phyloP scores from a whole-genome alignment of 2,113 vertebrate species.

The Hydrochoerus hydrochaeris region DNA sequence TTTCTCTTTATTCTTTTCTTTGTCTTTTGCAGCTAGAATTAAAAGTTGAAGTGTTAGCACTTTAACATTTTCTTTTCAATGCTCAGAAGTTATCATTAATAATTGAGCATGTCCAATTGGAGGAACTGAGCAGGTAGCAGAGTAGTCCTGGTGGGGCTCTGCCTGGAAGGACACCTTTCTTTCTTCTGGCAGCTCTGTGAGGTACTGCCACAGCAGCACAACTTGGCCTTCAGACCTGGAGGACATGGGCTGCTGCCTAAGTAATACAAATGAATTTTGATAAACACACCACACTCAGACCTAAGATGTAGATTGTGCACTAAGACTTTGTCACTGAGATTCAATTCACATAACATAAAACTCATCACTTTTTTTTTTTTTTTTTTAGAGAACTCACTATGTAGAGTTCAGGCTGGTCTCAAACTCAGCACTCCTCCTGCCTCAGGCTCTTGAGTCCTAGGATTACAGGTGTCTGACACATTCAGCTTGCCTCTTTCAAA shows the following conservation, averaged over 20 bases:
- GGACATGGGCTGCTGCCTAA: not conserved
- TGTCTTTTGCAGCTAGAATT: constrained; percentile 86
- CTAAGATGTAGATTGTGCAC: not conserved
- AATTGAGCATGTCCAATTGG: not conserved
- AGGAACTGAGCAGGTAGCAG: not conserved
- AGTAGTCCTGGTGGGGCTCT: not conserved
- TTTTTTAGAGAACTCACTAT: no score
- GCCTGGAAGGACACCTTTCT: not conserved
- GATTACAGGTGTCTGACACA: not conserved
- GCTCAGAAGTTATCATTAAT: not conserved
- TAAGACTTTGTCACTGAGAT: not conserved
- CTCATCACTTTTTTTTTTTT: not conserved
- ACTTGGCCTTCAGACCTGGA: not conserved
- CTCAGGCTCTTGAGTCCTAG: not conserved
- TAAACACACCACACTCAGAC: not conserved
- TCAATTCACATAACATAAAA: constrained; percentile 28
- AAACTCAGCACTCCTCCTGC: not conserved
- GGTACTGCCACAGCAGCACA: not conserved
- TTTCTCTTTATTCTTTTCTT: constrained; percentile 89
- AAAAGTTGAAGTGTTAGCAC: constrained; percentile 36
- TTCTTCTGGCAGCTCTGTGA: not conserved
- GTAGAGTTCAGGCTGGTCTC: not conserved
- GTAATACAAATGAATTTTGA: not conserved
- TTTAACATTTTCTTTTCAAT: constrained; percentile 40
- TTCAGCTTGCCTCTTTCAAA: not conserved